Percentiles rank a stretch among this genome's conserved stretches.
phyloP scores from a whole-genome alignment of 1,140 invertebrate genomes.

The Saxidomus purpurata region DNA sequence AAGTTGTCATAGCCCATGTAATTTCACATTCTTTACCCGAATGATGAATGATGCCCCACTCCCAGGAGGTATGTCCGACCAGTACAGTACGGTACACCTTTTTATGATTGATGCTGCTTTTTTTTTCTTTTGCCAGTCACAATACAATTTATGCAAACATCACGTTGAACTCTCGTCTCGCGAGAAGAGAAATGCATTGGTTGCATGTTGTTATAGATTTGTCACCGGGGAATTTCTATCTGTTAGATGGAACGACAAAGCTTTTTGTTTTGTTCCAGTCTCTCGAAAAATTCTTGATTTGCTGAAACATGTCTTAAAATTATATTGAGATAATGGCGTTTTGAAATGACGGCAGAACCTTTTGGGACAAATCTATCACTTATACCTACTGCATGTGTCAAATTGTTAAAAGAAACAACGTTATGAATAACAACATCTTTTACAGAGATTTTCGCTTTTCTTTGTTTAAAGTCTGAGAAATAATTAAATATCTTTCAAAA shows the following conservation, averaged over 20 bases:
- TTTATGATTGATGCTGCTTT: constrained; percentile 18
- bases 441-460: no score
- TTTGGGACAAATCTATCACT: background rate
- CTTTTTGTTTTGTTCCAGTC: background rate
- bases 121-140: background rate
- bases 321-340: background rate
- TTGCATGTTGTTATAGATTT: constrained; percentile 3
- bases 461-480: no score
- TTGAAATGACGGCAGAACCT: background rate
- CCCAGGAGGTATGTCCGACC: background rate
- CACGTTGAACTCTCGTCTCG: background rate
- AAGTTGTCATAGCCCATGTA: background rate
- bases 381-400: background rate
- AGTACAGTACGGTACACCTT: background rate
- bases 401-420: background rate
- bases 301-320: background rate
- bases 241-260: background rate
- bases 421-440: no score
- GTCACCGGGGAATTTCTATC: background rate
- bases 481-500: no score
- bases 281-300: background rate
- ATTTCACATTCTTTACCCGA: background rate
- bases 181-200: constrained; percentile 6
- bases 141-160: constrained; percentile 29
- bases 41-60: background rate